A percentile compares a stretch with the other conserved stretches of the same genome.
These are phyloP conservation scores for Fulica atra DNA, from an alignment of 2,113 vertebrate species.

Conservation along the genomic window DNA sequence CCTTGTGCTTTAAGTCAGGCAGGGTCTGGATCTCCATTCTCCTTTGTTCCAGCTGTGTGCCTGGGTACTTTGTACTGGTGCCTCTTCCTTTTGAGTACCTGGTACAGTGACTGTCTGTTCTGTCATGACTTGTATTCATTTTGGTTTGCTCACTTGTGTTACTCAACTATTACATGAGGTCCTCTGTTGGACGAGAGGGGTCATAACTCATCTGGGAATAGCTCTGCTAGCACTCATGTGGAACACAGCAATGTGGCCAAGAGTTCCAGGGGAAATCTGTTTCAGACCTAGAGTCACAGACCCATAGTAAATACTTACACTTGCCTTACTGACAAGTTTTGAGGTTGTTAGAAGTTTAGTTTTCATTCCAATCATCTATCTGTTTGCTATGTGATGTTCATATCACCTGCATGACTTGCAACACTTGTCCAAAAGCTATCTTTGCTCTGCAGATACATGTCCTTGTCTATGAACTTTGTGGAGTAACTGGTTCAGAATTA, in stretches of 20 bases:
- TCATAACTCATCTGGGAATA: neutral
- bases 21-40: neutral
- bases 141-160: neutral
- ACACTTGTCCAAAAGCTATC: neutral
- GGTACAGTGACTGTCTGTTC: neutral
- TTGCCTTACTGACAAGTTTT: neutral
- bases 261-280: neutral
- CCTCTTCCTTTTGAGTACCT: neutral
- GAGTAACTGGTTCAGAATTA: neutral
- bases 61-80: neutral
- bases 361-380: neutral
- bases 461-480: neutral
- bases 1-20: neutral
- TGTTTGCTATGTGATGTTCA: neutral
- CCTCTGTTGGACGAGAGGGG: neutral
- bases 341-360: neutral
- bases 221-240: neutral
- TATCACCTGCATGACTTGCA: neutral
- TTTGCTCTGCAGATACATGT: neutral
- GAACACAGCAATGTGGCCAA: neutral
- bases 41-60: neutral
- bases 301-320: neutral
- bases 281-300: neutral
- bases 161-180: neutral
- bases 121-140: neutral